phyloP scores from a whole-genome alignment of 2,888 invertebrate species.

The Epistrophe eligans region DNA sequence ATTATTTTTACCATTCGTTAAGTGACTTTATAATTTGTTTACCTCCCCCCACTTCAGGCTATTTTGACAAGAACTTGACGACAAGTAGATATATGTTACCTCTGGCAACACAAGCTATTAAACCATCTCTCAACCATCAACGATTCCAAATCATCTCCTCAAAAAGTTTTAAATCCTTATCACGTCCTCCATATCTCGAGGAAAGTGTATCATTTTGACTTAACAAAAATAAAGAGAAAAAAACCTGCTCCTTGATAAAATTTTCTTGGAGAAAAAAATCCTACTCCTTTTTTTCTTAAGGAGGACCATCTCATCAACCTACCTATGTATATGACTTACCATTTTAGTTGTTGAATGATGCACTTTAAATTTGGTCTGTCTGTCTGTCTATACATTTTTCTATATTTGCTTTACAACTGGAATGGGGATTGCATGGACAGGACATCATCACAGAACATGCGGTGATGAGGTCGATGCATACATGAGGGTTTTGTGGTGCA shows the following conservation, averaged over 20 bases:
- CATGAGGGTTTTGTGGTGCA: constrained; percentile 36
- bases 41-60: too few relatives aligned
- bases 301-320: constrained; percentile 2
- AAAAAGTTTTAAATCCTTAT: constrained; percentile 26
- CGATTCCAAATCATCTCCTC: constrained; percentile 38
- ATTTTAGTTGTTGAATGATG: constrained; percentile 26
- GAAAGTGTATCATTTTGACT: constrained; percentile 41
- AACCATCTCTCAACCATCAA: constrained; percentile 36
- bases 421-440: constrained; percentile 15
- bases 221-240: not conserved
- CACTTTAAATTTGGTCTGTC: constrained; percentile 32
- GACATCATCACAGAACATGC: constrained; percentile 1
- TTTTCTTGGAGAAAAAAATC: constrained; percentile 16
- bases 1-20: not conserved
- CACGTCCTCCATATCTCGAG: constrained; percentile 16
- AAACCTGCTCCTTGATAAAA: constrained; percentile 16
- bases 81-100: not conserved
- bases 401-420: not conserved
- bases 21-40: not conserved
- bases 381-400: not conserved
- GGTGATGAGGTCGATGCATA: constrained; percentile 35
- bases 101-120: constrained; percentile 19
- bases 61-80: constrained; percentile 16
- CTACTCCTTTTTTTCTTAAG: not conserved
- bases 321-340: not conserved